phyloP scores from a whole-genome alignment of 2,797 vertebrate genomes.

The Sphaeramia orbicularis region DNA sequence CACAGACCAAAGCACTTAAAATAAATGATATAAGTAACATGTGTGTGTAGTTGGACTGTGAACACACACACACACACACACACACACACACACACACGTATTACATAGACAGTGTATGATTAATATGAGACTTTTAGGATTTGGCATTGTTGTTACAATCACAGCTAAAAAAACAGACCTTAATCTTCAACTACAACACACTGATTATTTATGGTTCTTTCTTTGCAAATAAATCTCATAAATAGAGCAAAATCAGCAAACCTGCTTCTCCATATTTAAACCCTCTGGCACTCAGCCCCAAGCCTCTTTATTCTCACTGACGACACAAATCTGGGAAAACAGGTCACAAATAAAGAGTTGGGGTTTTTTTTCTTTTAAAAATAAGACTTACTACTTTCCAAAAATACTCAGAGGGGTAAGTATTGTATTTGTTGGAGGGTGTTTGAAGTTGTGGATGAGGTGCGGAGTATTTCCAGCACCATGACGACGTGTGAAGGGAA shows the following conservation, averaged over 20 bases:
- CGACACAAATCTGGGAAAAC: conserved; percentile 14
- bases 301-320: not conserved
- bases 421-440: conserved; percentile 3
- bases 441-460: conserved; percentile 2
- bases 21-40: too few relatives aligned
- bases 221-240: not conserved
- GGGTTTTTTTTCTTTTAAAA: conserved; percentile 8
- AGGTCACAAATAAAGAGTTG: not conserved
- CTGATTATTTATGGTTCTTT: not conserved
- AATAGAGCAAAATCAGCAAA: not conserved
- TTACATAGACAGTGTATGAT: too few relatives aligned
- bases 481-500: not conserved
- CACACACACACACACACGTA: too few relatives aligned
- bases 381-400: conserved; percentile 4
- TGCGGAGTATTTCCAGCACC: not conserved
- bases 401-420: conserved; percentile 2
- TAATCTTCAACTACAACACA: not conserved
- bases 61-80: too few relatives aligned
- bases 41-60: too few relatives aligned
- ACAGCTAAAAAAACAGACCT: not conserved
- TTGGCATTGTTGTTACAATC: too few relatives aligned
- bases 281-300: not conserved
- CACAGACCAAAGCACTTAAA: too few relatives aligned
- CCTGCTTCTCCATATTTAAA: conserved; percentile 10
- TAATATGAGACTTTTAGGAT: too few relatives aligned